A percentile compares a stretch with the other conserved stretches of the same genome.
Evolutionary conservation across 2,888 invertebrate species (phyloP).

Genomic region (Cheilosia soror): DNA sequence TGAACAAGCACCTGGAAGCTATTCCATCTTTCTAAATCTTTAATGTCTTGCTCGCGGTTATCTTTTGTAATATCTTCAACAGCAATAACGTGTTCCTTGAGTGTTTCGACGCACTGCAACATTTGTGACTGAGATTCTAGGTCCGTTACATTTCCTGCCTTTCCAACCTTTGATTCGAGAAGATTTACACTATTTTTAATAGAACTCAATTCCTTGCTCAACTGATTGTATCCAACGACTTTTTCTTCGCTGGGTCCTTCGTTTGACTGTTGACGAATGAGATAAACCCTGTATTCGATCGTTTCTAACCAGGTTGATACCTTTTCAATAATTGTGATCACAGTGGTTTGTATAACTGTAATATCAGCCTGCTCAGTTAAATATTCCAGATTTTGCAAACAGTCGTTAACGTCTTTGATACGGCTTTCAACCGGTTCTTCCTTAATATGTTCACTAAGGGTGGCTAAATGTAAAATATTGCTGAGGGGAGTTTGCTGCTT

Average conservation of each 20-base stretch:
- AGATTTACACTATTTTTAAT: slow-evolving; percentile 88
- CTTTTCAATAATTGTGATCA: slow-evolving; percentile 91
- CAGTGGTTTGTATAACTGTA: slow-evolving; percentile 87
- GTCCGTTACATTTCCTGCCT: slow-evolving; percentile 81
- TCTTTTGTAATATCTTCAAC: slow-evolving; percentile 88
- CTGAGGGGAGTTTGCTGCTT: slow-evolving; percentile 85
- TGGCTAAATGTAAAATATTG: slow-evolving; percentile 87
- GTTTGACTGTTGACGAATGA: slow-evolving; percentile 85
- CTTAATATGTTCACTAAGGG: slow-evolving; percentile 85
- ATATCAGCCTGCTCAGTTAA: slow-evolving; percentile 85
- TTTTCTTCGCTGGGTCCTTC: slow-evolving; percentile 86
- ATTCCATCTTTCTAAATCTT: slow-evolving; percentile 88
- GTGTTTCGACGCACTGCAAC: slow-evolving; percentile 85
- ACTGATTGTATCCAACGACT: slow-evolving; percentile 86
- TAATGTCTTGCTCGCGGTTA: slow-evolving; percentile 85
- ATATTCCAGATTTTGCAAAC: slow-evolving; percentile 83
- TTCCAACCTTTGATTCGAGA: slow-evolving; percentile 86
- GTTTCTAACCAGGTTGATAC: slow-evolving; percentile 94
- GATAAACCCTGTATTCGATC: slow-evolving; percentile 91
- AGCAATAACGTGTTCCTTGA: slow-evolving; percentile 88
- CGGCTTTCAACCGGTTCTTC: slow-evolving; percentile 85
- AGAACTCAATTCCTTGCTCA: slow-evolving; percentile 87
- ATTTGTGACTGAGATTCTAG: slow-evolving; percentile 85
- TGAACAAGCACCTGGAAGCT: slow-evolving; percentile 88
- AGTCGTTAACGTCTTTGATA: slow-evolving; percentile 86